phyloP scores from a whole-genome alignment of 2,888 invertebrate genomes.

The Physocephala rufipes region DNA sequence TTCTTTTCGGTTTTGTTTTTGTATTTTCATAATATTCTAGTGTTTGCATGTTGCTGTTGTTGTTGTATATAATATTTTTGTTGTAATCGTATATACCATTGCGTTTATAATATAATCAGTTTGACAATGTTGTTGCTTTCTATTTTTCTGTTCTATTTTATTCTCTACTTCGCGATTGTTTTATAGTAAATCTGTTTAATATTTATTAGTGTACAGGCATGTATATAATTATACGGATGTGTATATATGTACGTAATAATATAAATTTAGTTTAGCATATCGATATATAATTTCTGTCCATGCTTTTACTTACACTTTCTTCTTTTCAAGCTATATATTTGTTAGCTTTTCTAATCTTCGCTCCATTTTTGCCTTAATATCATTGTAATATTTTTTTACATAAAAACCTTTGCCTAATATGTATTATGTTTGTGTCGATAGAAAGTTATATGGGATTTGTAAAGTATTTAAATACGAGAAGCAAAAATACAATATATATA shows the following conservation, averaged over 20 bases:
- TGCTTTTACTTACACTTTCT: no score
- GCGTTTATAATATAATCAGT: conserved; percentile 45
- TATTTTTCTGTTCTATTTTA: not conserved
- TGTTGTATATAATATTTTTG: conserved; percentile 32
- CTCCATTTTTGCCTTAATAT: no score
- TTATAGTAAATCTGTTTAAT: conserved; percentile 28
- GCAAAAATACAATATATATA: no score
- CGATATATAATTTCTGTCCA: no score
- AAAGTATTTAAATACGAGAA: no score
- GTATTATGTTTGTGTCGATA: no score
- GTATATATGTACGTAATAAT: conserved; percentile 7
- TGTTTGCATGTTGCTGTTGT: conserved; percentile 20
- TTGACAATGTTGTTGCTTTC: conserved; percentile 21
- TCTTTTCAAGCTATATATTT: no score
- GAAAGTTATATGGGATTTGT: no score
- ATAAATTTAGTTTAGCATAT: conserved; percentile 19
- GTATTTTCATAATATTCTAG: conserved; percentile 25
- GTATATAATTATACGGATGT: conserved; percentile 14
- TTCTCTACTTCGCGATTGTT: conserved; percentile 15
- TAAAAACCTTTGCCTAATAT: no score
- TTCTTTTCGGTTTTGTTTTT: conserved; percentile 33
- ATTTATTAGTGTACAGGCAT: conserved; percentile 23
- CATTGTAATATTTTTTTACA: no score
- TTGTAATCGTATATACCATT: conserved; percentile 27
- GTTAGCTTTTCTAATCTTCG: no score